Evolutionary conservation across 2,888 invertebrate species (phyloP), one percentile per base, ranked within the genome.

Genomic region (Byasa hedistus): DNA sequence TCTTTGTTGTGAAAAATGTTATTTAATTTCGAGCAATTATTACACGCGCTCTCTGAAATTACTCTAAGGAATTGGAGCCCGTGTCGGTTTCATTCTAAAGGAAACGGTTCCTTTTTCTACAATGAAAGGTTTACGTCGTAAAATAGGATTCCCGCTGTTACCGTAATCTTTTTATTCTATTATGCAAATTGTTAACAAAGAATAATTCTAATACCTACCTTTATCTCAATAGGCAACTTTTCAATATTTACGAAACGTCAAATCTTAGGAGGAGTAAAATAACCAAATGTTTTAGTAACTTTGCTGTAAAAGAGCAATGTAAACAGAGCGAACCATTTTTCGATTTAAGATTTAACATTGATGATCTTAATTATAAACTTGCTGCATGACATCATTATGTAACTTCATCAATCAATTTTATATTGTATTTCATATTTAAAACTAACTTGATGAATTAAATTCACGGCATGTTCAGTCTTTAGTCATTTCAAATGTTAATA

Each of bases 11-110:
- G 86, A 89, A 87, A 86, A 87, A 85, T 89, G 82, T 88, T 88
- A 89, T 91, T 90, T 90, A 89, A 91, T 91, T 90, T 87, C 77
- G 73, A 81, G 86, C 89, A 91, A 90, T 91, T 88, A 91, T 91
- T 90, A 89, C 88, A 87, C 84, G 86, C 87, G 87, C 86, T 90
- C 85, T 86, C 83, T 87, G 82, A 83, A 89, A 91, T 91, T 91
- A 90, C 91, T 89, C 89, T 74, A 85, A 89, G 90, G 90, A 87
- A 90, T 89, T 87, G 81, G 81, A 82, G 77, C 80, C 81, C 80
- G 81, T 81, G 84, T 84, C 82, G 84, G 82, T 84, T 87, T 86
- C 86, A 85, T 86, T 82, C 81, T 72, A 73, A 76, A 73, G 77
- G 79, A 79, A 81, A 82, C 78, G 79, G 77, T 79, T 78, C 73